Percentiles rank a stretch among this genome's conserved stretches.
Evolutionary conservation across 2,888 invertebrate genomes (phyloP).

Genomic region (Abrostola tripartita): DNA sequence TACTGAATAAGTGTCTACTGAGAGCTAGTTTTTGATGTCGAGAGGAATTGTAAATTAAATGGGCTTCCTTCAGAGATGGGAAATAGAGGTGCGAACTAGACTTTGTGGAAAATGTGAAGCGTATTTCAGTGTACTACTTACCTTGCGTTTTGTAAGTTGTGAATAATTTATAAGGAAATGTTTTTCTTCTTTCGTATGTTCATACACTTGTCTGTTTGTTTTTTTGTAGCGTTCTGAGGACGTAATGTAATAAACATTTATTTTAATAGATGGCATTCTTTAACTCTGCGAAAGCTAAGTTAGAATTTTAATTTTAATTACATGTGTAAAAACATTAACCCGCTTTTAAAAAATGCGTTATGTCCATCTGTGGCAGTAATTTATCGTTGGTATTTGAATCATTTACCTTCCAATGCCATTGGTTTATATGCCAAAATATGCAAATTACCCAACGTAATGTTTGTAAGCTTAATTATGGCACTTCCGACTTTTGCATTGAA

Average conservation of each 20-base stretch:
- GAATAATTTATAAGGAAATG: constrained; percentile 5
- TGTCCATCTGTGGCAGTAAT: too few relatives aligned
- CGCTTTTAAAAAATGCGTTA: too few relatives aligned
- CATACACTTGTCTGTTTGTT: background rate
- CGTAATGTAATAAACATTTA: background rate
- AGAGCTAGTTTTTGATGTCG: constrained; percentile 29
- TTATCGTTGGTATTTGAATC: too few relatives aligned
- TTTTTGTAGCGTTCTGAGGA: background rate
- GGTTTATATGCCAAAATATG: too few relatives aligned
- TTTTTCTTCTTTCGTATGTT: constrained; percentile 1
- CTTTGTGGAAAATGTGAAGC: constrained; percentile 18
- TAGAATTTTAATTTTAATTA: too few relatives aligned
- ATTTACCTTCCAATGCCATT: too few relatives aligned
- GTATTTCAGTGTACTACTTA: constrained; percentile 6
- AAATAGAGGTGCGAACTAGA: constrained; percentile 2
- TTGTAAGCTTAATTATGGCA: too few relatives aligned
- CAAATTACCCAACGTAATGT: too few relatives aligned
- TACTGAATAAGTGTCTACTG: constrained; percentile 23
- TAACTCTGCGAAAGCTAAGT: too few relatives aligned
- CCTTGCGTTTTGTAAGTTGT: constrained; percentile 5
- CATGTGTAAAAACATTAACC: too few relatives aligned
- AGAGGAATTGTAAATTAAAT: constrained; percentile 35
- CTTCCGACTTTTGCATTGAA: too few relatives aligned
- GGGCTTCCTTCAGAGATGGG: constrained; percentile 8
- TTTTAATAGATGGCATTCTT: background rate